These are phyloP conservation scores for Phalacrocorax aristotelis DNA, from an alignment of 2,113 vertebrate species.

Conservation along the genomic window DNA sequence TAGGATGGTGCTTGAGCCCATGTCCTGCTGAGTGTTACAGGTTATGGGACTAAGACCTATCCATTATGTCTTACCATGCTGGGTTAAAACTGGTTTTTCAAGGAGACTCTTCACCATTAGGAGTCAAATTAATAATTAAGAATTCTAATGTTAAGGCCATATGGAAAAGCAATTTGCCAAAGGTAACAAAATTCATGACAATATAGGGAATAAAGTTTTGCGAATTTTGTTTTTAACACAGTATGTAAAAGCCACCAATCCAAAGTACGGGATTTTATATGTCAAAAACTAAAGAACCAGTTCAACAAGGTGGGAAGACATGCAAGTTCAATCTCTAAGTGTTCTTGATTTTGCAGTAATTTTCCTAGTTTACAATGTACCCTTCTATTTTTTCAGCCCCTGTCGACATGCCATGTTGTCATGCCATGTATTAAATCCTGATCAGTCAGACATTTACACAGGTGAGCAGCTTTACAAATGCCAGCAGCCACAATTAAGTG, in stretches of 20 bases:
- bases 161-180: background rate
- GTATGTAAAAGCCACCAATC: background rate
- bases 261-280: background rate
- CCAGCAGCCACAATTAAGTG: background rate
- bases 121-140: background rate
- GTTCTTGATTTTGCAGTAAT: background rate
- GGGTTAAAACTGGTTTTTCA: background rate
- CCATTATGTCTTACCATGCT: background rate
- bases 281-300: background rate
- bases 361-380: background rate
- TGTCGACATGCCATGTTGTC: background rate
- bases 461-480: background rate
- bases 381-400: background rate
- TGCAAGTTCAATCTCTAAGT: background rate
- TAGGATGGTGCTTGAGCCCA: background rate
- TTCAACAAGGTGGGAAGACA: background rate
- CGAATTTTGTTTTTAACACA: background rate
- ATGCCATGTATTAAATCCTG: background rate
- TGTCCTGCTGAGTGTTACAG: background rate
- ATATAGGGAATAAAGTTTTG: background rate
- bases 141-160: background rate
- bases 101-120: accelerated
- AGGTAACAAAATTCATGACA: background rate
- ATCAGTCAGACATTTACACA: background rate
- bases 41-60: background rate